A percentile compares a stretch with the other conserved stretches of the same genome.
Conservation (phyloP, 2,113 vertebrate genomes). For the Daubentonia madagascariensis region DNA sequence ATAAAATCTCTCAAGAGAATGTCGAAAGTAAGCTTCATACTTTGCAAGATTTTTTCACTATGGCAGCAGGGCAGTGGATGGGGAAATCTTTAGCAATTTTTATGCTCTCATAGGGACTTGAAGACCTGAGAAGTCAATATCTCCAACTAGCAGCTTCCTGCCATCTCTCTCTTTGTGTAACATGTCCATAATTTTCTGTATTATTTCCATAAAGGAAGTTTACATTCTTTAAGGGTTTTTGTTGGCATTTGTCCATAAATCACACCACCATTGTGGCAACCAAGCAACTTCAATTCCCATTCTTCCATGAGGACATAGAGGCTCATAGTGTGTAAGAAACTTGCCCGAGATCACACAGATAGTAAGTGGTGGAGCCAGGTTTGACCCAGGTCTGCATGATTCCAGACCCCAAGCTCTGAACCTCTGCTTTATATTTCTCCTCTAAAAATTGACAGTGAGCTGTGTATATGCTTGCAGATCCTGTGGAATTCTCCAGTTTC, state of each 20-base stretch:
- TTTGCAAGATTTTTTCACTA: neutral
- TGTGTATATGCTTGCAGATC: neutral
- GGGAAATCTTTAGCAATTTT: neutral
- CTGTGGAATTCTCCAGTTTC: neutral
- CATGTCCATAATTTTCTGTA: neutral
- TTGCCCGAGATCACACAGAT: neutral
- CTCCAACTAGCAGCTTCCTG: neutral
- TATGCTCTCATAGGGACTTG: neutral
- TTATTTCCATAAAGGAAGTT: neutral
- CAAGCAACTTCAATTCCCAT: neutral
- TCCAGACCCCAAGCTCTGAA: neutral
- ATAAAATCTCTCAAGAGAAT: neutral
- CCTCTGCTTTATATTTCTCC: neutral
- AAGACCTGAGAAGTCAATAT: neutral
- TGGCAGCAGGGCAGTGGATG: too few relatives aligned
- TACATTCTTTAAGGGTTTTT: neutral
- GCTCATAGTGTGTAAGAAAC: neutral
- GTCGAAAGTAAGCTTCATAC: neutral
- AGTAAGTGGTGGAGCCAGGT: neutral
- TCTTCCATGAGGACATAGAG: neutral
- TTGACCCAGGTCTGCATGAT: neutral
- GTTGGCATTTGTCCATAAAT: neutral
- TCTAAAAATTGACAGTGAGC: neutral
- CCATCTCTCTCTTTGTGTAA: neutral
- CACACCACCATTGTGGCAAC: neutral